Conservation (phyloP, 2,113 vertebrate species). For the Diphyllodes magnificus region DNA sequence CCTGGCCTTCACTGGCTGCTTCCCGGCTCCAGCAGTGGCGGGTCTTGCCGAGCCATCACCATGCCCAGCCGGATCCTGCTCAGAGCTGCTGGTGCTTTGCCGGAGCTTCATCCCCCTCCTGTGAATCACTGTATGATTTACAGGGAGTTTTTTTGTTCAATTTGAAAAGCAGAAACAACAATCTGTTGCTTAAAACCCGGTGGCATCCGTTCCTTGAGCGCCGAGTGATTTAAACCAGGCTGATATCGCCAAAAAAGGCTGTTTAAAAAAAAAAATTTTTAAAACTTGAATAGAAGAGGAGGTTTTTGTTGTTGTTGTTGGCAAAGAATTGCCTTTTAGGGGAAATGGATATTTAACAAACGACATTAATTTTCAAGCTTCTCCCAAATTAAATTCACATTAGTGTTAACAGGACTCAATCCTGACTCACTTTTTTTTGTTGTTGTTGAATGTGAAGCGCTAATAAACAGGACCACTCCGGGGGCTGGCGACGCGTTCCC, state of each 20-base stretch:
- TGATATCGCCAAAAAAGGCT: constrained; percentile 47
- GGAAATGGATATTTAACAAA: constrained; percentile 58
- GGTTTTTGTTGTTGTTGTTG: constrained; percentile 41
- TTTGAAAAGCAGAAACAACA: not conserved
- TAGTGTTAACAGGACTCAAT: constrained; percentile 46
- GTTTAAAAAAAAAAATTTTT: not conserved
- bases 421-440: constrained; percentile 24
- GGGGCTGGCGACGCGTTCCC: constrained; percentile 13
- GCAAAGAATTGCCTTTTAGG: constrained; percentile 62
- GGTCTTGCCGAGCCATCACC: not conserved
- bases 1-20: not conserved
- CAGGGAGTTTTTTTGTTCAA: not conserved
- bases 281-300: constrained; percentile 15
- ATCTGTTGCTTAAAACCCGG: constrained; percentile 39
- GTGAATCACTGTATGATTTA: not conserved
- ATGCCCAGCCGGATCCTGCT: not conserved
- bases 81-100: not conserved
- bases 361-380: constrained; percentile 52
- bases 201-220: constrained; percentile 56
- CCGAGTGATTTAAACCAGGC: constrained; percentile 57
- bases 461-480: constrained; percentile 6
- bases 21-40: not conserved
- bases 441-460: not conserved
- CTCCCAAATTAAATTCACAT: constrained; percentile 59
- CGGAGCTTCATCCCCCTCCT: not conserved